Conservation (phyloP, 2,888 invertebrate genomes). For the Folsomia manolachei region DNA sequence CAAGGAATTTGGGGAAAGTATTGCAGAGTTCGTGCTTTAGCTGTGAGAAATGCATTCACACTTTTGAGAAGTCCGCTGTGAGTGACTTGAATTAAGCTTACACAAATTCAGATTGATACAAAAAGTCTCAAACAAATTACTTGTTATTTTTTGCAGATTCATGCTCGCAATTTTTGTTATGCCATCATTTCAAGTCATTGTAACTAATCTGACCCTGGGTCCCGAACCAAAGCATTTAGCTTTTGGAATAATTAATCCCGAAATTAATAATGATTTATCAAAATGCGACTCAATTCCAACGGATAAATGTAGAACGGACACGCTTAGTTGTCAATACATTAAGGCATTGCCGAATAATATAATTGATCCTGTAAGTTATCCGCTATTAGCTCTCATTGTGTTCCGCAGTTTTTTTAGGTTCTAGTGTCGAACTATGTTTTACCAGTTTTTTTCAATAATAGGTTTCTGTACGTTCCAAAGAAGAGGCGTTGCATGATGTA, state of each 20-base stretch:
- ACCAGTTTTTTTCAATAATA: conserved; percentile 31
- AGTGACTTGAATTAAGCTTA: conserved; percentile 1
- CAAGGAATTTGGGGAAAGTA: conserved; percentile 25
- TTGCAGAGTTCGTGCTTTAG: conserved; percentile 25
- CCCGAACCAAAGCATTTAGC: conserved; percentile 25
- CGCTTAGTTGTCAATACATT: conserved; percentile 30
- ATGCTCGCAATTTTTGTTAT: conserved; percentile 12
- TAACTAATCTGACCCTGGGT: conserved; percentile 26
- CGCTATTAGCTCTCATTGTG: not conserved
- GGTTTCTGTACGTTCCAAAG: conserved; percentile 13
- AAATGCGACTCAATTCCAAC: conserved; percentile 19
- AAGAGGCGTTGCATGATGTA: conserved; percentile 24
- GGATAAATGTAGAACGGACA: conserved; percentile 15
- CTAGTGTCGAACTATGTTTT: too few relatives aligned
- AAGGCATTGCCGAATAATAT: conserved; percentile 15
- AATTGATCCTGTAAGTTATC: conserved; percentile 9
- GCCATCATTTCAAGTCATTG: conserved; percentile 23
- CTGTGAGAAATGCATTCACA: conserved; percentile 29
- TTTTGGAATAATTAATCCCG: conserved; percentile 22
- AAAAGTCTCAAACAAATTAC: not conserved
- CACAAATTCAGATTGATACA: not conserved
- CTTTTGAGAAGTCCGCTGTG: conserved; percentile 34
- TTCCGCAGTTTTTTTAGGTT: too few relatives aligned
- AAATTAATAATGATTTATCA: conserved; percentile 25
- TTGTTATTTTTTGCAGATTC: conserved; percentile 1